These are phyloP conservation scores for Manacus vitellinus DNA, from an alignment of 2,113 vertebrate genomes.

Conservation along the genomic window DNA sequence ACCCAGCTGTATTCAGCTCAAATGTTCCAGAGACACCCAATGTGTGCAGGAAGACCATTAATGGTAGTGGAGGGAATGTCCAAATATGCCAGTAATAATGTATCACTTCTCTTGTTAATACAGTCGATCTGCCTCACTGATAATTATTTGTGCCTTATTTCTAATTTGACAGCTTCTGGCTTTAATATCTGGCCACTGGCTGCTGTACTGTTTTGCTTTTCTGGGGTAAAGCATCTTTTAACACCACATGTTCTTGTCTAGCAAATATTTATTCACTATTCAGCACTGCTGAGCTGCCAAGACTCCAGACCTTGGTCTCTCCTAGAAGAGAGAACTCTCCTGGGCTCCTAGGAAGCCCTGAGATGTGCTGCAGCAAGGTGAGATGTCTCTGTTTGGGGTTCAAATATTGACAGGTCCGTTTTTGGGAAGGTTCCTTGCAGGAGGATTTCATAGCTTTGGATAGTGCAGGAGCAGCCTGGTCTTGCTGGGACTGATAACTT, in stretches of 20 bases:
- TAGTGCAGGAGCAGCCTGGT: neutral
- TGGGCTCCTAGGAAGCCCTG: neutral
- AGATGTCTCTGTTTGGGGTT: neutral
- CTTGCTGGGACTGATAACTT: neutral
- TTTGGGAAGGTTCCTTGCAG: neutral
- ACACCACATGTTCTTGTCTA: neutral
- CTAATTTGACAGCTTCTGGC: neutral
- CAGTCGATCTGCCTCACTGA: neutral
- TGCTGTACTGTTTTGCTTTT: neutral
- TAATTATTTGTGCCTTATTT: constrained; percentile 49
- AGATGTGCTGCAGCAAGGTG: neutral
- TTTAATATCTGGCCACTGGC: neutral
- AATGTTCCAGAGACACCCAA: neutral
- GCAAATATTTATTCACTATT: neutral
- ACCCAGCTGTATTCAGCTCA: neutral
- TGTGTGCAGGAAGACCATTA: neutral
- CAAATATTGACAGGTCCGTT: neutral
- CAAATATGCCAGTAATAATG: neutral
- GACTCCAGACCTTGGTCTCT: neutral
- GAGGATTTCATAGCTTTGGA: neutral
- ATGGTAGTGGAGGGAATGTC: neutral
- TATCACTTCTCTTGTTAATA: neutral
- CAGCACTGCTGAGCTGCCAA: neutral
- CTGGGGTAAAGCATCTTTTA: constrained; percentile 6
- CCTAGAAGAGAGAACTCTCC: neutral